These are phyloP conservation scores for Xestia xanthographa DNA, from an alignment of 2,888 invertebrate genomes.

Conservation along the genomic window DNA sequence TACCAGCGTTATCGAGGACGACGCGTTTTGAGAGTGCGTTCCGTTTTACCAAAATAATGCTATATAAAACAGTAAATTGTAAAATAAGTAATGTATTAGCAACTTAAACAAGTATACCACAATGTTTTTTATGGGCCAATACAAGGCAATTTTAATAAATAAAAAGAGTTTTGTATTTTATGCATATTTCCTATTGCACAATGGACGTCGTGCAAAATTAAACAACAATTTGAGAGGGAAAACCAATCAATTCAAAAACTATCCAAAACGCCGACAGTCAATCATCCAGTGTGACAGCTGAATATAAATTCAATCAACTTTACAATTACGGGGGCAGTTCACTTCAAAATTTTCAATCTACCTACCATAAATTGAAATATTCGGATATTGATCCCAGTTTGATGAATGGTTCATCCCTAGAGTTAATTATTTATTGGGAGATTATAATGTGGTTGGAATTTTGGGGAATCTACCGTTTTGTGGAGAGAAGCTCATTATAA, in stretches of 20 bases:
- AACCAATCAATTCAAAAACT: constrained; percentile 22
- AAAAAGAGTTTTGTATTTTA: no score
- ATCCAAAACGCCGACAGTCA: constrained; percentile 11
- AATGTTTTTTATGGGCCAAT: no score
- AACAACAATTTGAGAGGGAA: background rate
- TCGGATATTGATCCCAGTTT: constrained; percentile 24
- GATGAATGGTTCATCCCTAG: constrained; percentile 32
- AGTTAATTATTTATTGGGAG: constrained; percentile 40
- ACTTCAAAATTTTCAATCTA: constrained; percentile 44
- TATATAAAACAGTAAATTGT: no score
- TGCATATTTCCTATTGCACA: no score
- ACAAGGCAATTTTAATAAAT: no score
- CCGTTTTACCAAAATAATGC: no score
- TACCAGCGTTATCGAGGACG: no score
- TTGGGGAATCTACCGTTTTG: constrained; percentile 13
- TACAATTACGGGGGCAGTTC: constrained; percentile 14
- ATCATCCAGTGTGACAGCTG: constrained; percentile 32
- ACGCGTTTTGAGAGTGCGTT: no score
- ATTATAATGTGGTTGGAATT: constrained; percentile 21
- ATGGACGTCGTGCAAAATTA: no score
- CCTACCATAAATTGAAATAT: constrained; percentile 15
- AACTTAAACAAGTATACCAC: no score
- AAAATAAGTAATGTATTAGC: no score
- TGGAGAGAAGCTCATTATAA: constrained; percentile 26
- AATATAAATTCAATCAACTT: constrained; percentile 53